Evolutionary conservation across 2,113 vertebrate species (phyloP), one percentile per base, ranked within the genome.

Genomic region (Otus sunia): DNA sequence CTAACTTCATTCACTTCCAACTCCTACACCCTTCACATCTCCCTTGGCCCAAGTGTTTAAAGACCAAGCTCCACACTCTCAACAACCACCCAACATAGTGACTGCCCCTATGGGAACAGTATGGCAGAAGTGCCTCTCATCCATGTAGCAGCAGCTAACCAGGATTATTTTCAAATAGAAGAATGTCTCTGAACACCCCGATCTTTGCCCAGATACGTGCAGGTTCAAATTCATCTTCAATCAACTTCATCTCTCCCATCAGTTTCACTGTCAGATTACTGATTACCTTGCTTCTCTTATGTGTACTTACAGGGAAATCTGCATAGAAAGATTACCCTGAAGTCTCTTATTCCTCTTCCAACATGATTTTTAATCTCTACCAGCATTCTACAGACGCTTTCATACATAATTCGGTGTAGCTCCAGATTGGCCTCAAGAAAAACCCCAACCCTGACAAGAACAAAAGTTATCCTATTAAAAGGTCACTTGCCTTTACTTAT

Each of bases 401-500:
- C 73, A 81, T 64, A 67, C 39, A 78, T 92, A 89, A 94, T 92
- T 92, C 85, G 81, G 36, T 69, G 66, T 26, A 86, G 62, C 77
- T 72, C 41, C 82, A 75, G 71, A 78, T 0, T 82, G 30, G 87
- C 84, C 81, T 85, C 79, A 62, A 88, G 93, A 62, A 91, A 68
- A 27, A 58, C 78, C 21, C 43, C 43, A 45, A 45, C 19, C 34
- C 58, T 84, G 69, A 94, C 53, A 86, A 30, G 85, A 92, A 66
- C 62, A 91, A 64, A 85, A 92, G 74, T 82, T 87, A 91, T 39
- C 73, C 53, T 91, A 66, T 95, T 94, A 87, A 95, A 97, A 94
- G 86, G 94, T 92, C 87, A 75, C 66, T 69, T 92, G 74, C 62
- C 71, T 85, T 97, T 89, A 81, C 64, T 94, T 93, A 91, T 43